A percentile compares a stretch with the other conserved stretches of the same genome.
Evolutionary conservation across 2,113 vertebrate species (phyloP).

Genomic region (Bujurquina vittata): DNA sequence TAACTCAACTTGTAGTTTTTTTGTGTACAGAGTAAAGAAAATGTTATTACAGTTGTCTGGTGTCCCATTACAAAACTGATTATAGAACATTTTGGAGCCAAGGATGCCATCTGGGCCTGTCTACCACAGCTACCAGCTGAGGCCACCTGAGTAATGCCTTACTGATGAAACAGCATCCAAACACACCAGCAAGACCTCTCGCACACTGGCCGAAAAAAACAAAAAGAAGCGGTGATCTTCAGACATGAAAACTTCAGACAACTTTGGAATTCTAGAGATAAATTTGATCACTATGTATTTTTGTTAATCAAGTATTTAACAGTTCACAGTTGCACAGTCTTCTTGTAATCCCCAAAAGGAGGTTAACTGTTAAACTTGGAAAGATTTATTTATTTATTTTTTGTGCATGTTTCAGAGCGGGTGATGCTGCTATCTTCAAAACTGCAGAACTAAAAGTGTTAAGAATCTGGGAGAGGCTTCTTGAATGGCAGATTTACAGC

Average conservation of each 20-base stretch:
- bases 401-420: neutral
- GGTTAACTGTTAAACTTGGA: neutral
- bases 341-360: neutral
- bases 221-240: neutral
- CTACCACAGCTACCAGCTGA: slow-evolving; percentile 30
- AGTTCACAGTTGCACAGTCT: no score
- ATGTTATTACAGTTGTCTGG: slow-evolving; percentile 8
- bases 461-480: neutral
- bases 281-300: no score
- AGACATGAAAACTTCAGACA: neutral
- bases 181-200: neutral
- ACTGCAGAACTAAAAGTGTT: neutral
- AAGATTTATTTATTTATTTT: neutral
- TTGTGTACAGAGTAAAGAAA: neutral
- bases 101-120: slow-evolving; percentile 32
- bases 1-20: neutral
- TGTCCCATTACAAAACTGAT: slow-evolving; percentile 17
- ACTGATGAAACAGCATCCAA: neutral
- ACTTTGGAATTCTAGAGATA: no score
- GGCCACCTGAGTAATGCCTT: neutral
- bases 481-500: slow-evolving; percentile 1
- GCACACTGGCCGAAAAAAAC: neutral
- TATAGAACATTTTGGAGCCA: slow-evolving; percentile 4
- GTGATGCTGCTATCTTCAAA: neutral
- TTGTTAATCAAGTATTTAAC: no score